Evolutionary conservation across 2,113 vertebrate genomes (phyloP).

Genomic region (Serilophus lunatus): DNA sequence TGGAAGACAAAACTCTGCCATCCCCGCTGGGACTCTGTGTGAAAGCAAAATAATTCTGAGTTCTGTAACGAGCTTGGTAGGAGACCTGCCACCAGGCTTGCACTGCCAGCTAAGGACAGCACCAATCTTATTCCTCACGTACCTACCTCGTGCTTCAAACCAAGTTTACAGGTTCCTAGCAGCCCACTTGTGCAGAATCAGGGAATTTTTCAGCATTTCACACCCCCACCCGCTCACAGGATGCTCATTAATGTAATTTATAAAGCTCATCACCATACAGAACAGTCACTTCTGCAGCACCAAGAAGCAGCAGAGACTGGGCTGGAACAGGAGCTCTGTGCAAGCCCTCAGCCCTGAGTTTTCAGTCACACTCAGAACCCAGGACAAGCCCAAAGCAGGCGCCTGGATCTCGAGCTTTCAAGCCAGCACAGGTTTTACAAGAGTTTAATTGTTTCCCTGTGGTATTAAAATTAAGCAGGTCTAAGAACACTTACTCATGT

Average conservation of each 20-base stretch:
- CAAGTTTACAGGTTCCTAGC: neutral
- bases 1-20: neutral
- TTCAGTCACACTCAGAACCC: neutral
- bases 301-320: neutral
- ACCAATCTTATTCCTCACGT: rapidly evolving
- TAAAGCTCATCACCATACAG: neutral
- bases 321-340: neutral
- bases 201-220: neutral
- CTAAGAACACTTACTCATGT: neutral
- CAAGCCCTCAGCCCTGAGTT: neutral
- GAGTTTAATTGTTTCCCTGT: neutral
- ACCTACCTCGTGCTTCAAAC: neutral
- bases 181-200: neutral
- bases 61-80: neutral
- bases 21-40: rapidly evolving
- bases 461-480: neutral
- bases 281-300: neutral
- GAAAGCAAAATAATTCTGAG: rapidly evolving
- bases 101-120: neutral
- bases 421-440: neutral
- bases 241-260: neutral
- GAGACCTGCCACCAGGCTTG: neutral
- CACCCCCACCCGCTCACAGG: rapidly evolving
- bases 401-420: neutral
- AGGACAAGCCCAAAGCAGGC: neutral